Conservation (phyloP, 2,888 invertebrate species). For the Diadegma fenestrale region DNA sequence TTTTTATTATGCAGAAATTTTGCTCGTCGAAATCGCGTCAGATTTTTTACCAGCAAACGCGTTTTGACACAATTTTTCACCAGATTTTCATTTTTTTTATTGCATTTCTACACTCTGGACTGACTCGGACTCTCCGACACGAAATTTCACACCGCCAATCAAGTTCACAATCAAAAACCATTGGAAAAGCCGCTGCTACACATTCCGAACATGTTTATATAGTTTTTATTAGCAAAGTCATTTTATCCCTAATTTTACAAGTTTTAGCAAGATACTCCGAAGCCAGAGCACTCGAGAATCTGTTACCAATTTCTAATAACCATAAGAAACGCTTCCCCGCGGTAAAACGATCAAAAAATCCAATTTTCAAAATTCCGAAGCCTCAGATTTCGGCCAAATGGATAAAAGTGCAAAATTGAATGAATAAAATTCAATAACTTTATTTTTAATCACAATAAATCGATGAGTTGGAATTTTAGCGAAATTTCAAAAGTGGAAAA, state of each 20-base stretch:
- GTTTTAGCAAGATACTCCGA: constrained; percentile 1
- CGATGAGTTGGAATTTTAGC: background rate
- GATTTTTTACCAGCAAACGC: background rate
- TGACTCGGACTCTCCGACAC: background rate
- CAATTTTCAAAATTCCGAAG: background rate
- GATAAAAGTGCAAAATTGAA: background rate
- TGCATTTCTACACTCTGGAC: no score
- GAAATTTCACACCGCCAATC: background rate
- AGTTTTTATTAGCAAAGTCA: constrained; percentile 18
- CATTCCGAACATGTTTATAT: constrained; percentile 4
- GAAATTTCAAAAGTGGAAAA: background rate
- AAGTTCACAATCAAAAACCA: background rate
- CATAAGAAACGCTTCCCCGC: constrained; percentile 8
- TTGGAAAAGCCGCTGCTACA: background rate
- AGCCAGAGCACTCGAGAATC: constrained; percentile 17
- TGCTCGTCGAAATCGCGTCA: background rate
- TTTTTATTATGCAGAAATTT: background rate
- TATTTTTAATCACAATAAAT: no score
- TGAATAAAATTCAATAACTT: background rate
- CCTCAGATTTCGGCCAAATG: background rate
- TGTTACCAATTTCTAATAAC: constrained; percentile 54
- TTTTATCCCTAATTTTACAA: background rate
- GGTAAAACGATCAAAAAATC: background rate
- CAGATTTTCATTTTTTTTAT: background rate
- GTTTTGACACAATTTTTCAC: background rate